Conservation (phyloP, 2,888 invertebrate species). For the Plagiodera versicolora region DNA sequence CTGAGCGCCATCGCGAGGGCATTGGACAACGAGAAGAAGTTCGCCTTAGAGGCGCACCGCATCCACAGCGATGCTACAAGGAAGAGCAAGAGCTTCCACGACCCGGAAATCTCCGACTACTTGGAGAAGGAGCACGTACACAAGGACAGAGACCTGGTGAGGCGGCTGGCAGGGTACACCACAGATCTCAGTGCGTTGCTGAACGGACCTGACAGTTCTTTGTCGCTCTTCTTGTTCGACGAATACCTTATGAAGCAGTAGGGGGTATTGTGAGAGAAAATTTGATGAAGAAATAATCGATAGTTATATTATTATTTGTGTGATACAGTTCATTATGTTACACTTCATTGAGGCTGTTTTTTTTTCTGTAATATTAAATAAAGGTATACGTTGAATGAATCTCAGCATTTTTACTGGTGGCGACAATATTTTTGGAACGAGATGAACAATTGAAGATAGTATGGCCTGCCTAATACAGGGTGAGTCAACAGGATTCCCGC, state of each 20-base stretch:
- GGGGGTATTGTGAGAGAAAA: background rate
- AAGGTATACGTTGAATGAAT: background rate
- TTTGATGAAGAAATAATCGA: background rate
- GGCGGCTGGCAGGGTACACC: conserved; percentile 73
- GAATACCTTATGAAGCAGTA: conserved; percentile 59
- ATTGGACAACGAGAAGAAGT: conserved; percentile 72
- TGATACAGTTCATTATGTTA: conserved; percentile 11
- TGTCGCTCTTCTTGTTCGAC: conserved; percentile 75
- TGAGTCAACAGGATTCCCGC: too few species aligned
- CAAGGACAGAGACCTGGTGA: conserved; percentile 67
- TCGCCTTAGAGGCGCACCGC: conserved; percentile 67
- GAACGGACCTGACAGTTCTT: conserved; percentile 61
- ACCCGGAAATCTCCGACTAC: conserved; percentile 74
- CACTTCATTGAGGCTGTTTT: conserved; percentile 7
- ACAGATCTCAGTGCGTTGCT: conserved; percentile 71
- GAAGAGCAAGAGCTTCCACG: conserved; percentile 61
- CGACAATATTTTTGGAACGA: background rate
- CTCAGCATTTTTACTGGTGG: background rate
- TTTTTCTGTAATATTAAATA: conserved; percentile 4
- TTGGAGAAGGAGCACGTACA: conserved; percentile 77
- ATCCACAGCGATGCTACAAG: conserved; percentile 68
- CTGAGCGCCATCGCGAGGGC: conserved; percentile 73
- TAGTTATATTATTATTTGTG: conserved; percentile 2
- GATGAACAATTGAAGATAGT: too few species aligned
- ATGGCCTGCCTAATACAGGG: too few species aligned